phyloP scores from a whole-genome alignment of 2,113 vertebrate species.

The Microcebus lehilahytsara region DNA sequence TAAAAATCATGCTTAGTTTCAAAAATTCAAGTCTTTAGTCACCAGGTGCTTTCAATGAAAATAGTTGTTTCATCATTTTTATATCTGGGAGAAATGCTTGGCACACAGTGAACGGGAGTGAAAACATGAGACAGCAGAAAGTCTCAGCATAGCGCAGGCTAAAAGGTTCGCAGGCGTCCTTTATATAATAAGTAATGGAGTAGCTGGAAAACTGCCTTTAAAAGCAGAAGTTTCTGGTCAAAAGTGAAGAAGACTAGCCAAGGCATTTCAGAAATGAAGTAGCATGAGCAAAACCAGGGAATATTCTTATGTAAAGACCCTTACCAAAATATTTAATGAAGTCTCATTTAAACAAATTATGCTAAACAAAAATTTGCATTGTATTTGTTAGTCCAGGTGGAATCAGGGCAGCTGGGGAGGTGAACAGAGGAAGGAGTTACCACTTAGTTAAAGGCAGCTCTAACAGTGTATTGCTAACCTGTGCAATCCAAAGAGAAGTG shows the following conservation, averaged over 20 bases:
- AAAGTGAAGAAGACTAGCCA: not conserved
- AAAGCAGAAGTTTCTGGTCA: conserved; percentile 19
- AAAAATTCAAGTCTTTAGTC: not conserved
- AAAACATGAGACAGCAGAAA: conserved; percentile 70
- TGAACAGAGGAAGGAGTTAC: not conserved
- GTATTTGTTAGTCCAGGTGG: not conserved
- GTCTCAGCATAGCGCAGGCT: not conserved
- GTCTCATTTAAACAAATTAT: not conserved
- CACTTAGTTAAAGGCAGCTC: not conserved
- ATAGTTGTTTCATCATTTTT: conserved; percentile 52
- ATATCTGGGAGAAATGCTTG: conserved; percentile 40
- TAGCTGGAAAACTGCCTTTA: conserved; percentile 56
- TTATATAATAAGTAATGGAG: not conserved
- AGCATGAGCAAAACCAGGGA: not conserved
- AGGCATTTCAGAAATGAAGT: not conserved
- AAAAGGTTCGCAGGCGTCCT: not conserved
- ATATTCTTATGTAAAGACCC: not conserved
- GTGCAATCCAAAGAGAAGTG: not conserved
- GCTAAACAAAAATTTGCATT: not conserved
- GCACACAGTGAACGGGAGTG: not conserved
- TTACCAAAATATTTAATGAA: not conserved
- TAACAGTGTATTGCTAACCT: not conserved
- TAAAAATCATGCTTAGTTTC: conserved; percentile 33
- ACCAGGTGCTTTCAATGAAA: conserved; percentile 22
- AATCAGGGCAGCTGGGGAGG: not conserved